These are phyloP conservation scores for Rhagonycha lutea DNA, from an alignment of 2,888 invertebrate genomes.

Conservation along the genomic window DNA sequence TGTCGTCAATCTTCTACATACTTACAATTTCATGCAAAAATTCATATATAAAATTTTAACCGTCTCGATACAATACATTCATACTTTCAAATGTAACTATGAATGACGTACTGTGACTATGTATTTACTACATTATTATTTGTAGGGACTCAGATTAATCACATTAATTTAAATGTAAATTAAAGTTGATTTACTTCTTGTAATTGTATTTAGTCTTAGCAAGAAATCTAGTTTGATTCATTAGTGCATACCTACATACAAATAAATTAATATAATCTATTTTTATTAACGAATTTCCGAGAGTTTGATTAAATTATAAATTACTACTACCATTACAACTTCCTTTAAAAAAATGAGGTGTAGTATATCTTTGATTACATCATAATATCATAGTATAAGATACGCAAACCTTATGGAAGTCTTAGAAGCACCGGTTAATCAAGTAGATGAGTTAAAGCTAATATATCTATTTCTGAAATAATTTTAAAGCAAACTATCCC, in stretches of 20 bases:
- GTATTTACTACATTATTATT: background rate
- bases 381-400: too few species aligned
- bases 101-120: background rate
- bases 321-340: background rate
- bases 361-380: too few species aligned
- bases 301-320: background rate
- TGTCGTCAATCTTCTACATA: constrained; percentile 42
- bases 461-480: too few species aligned
- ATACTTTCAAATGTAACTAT: background rate
- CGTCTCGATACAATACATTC: background rate
- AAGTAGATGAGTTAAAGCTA: too few species aligned
- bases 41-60: background rate
- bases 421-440: too few species aligned
- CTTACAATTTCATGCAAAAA: constrained; percentile 1
- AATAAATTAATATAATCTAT: background rate
- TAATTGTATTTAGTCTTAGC: background rate
- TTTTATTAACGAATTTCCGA: background rate
- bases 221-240: background rate
- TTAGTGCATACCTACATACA: background rate
- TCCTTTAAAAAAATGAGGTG: background rate
- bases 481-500: too few species aligned
- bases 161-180: background rate
- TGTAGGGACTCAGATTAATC: background rate
- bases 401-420: too few species aligned
- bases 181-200: background rate